phyloP scores from a whole-genome alignment of 2,797 vertebrate species.

The Coreius guichenoti region DNA sequence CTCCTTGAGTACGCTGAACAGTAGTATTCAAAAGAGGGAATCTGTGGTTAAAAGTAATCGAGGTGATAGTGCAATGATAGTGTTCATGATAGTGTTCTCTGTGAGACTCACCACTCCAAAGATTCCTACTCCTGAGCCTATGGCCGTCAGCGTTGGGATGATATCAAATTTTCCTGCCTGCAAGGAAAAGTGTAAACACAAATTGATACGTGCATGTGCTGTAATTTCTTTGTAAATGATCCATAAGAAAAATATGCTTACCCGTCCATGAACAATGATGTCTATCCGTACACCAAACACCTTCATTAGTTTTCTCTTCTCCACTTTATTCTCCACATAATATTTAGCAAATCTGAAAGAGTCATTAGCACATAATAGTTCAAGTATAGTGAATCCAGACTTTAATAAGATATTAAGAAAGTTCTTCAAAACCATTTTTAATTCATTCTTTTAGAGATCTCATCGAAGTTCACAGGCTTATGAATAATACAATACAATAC shows the following conservation, averaged over 20 bases:
- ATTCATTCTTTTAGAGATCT: background rate
- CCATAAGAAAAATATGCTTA: conserved; percentile 54
- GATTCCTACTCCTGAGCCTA: conserved; percentile 97
- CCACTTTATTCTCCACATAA: conserved; percentile 79
- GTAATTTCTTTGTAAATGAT: background rate
- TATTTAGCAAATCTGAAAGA: conserved; percentile 86
- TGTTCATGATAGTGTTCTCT: conserved; percentile 8
- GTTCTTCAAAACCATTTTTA: background rate
- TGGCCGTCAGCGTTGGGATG: conserved; percentile 94
- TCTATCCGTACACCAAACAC: conserved; percentile 93
- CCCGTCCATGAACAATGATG: conserved; percentile 90
- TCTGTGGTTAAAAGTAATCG: conserved; percentile 1
- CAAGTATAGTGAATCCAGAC: background rate
- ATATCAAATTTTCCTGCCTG: conserved; percentile 97
- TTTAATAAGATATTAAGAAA: background rate
- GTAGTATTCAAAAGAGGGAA: background rate
- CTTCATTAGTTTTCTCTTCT: conserved; percentile 88
- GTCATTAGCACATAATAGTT: background rate
- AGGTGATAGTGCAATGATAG: background rate
- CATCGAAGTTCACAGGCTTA: background rate
- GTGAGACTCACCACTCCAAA: conserved; percentile 92
- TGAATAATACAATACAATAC: background rate
- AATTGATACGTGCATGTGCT: background rate
- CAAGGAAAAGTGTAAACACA: conserved; percentile 6
- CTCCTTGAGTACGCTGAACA: background rate